A percentile compares a stretch with the other conserved stretches of the same genome.
These are phyloP conservation scores for Spinibarbus caldwelli DNA, from an alignment of 2,797 vertebrate species.

Conservation along the genomic window DNA sequence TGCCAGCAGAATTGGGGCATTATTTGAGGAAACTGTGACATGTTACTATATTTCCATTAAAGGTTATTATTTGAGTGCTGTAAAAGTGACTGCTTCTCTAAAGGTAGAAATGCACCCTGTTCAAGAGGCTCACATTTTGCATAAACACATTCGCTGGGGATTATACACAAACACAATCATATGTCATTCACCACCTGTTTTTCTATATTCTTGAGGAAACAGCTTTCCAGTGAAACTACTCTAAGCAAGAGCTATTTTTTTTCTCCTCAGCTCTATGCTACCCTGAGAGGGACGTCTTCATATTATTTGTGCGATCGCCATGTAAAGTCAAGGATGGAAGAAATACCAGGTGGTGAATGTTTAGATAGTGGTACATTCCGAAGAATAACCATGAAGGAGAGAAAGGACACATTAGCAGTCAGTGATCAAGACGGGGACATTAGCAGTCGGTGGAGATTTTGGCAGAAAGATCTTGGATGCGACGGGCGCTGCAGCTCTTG, in stretches of 20 bases:
- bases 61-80: background rate
- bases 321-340: background rate
- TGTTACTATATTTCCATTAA: background rate
- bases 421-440: constrained; percentile 38
- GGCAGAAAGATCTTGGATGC: constrained; percentile 91
- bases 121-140: constrained; percentile 19
- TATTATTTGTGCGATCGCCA: background rate
- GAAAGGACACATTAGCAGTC: too few species aligned
- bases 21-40: background rate
- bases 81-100: background rate
- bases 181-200: constrained; percentile 26
- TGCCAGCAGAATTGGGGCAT: constrained; percentile 13
- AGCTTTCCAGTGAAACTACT: background rate
- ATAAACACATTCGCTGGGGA: background rate
- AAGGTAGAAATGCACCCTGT: constrained; percentile 42
- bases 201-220: background rate
- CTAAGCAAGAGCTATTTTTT: background rate
- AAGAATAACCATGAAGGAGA: background rate
- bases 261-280: background rate
- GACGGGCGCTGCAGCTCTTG: constrained; percentile 87
- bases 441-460: constrained; percentile 93
- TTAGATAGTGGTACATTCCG: constrained; percentile 8
- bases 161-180: background rate
- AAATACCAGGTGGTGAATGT: constrained; percentile 20
- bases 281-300: constrained; percentile 15